These are phyloP conservation scores for Fulmarus glacialis DNA, from an alignment of 2,113 vertebrate genomes.

Conservation along the genomic window DNA sequence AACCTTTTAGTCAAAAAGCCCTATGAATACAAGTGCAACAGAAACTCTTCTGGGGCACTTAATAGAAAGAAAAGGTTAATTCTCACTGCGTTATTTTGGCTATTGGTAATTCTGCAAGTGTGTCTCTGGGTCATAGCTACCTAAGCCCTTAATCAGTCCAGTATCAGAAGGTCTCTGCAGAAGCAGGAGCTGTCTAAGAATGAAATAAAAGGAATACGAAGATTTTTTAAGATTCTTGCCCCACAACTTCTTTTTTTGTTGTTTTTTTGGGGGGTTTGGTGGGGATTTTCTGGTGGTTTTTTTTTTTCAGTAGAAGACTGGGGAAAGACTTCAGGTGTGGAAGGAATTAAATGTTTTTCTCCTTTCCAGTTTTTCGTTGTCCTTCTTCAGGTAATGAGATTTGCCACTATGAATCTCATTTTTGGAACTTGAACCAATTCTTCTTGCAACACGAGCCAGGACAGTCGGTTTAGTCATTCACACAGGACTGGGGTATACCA, in stretches of 20 bases:
- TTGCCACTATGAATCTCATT: background rate
- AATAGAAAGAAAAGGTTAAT: background rate
- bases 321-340: background rate
- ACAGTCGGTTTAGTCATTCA: background rate
- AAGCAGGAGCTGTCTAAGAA: background rate
- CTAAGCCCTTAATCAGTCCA: background rate
- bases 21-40: background rate
- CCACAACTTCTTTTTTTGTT: background rate
- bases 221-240: background rate
- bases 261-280: too few relatives aligned
- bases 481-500: accelerated
- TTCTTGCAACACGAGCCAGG: background rate
- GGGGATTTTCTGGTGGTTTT: too few relatives aligned
- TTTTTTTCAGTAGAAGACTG: background rate
- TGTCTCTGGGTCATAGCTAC: background rate
- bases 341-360: background rate
- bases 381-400: background rate
- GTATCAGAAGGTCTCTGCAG: background rate
- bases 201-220: background rate
- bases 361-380: background rate
- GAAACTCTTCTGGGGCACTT: background rate
- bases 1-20: background rate
- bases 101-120: background rate
- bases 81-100: background rate
- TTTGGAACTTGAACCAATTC: background rate